Evolutionary conservation across 2,888 invertebrate species (phyloP), one percentile per base, ranked within the genome.

Genomic region (Xestia sexstrigata): DNA sequence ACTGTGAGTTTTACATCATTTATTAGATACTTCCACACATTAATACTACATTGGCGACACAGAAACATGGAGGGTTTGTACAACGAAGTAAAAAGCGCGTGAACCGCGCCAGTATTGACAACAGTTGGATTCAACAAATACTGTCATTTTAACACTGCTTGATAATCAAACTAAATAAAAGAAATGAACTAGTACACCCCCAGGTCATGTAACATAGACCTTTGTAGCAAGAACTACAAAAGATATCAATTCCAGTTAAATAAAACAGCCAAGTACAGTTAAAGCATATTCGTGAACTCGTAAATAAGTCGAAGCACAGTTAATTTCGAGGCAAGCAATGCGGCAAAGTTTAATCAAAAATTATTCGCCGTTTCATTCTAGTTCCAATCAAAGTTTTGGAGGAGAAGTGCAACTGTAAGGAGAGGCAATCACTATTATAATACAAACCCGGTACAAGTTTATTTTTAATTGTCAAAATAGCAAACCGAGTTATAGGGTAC

Each of bases 351-450:
- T 86, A 89, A 90, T 90, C 87, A 87, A 89, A 90, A 91, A 91
- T 92, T 89, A 91, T 88, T 83, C 84, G 73, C 70, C 73, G 81
- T 84, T 89, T 86, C 89, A 87, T 89, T 88, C 85, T 82, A 86
- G 87, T 89, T 88, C 77, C 91, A 92, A 92, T 92, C 90, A 89
- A 92, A 93, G 89, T 93, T 93, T 89, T 68, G 79, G 62, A 67
- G 17, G 84, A 74, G 74, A 82, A 78, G 74, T 79, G 81, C 73
- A 75, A 78, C 69, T 76, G 26, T 49, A 49, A 72, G 66, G 63
- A 84, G 76, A 72, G 60, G 47, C 72, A 82, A 82, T 62, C 73
- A 82, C 68, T 74, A 76, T 39, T 35, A 70, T 42, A 2, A 6
- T 58, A 49, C 20, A 13, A 26, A 1, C 17, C 11, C 20, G 58